Evolutionary conservation across 2,113 vertebrate species (phyloP), one percentile per base, ranked within the genome.

Genomic region (Toxostoma redivivum): DNA sequence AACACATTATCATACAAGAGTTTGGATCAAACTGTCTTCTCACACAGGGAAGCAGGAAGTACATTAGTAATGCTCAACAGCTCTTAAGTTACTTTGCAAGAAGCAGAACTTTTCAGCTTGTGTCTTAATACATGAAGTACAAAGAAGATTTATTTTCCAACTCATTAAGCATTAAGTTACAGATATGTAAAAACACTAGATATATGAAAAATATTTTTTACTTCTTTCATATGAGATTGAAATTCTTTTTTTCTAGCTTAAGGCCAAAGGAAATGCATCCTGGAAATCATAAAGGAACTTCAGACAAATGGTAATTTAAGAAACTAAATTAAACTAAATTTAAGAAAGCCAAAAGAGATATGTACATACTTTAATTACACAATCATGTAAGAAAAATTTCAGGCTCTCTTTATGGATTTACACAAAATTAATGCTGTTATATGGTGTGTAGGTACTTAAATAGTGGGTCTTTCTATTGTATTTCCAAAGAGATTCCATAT

Each of bases 401-500:
- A 83, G 57, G 42, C 24, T 90, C 9, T 30, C 35, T 65, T 16
- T 15, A 76, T 10, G 38, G 22, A 73, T 54, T 85, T 35, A 77
- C 17, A n/a, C 40, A 48, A 70, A 71, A 87, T 18, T 16, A 56
- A 70, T 42, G 13, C 11, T 58, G 18, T 33, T 24, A 37, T 10
- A 20, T 16, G 25, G 31, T 20, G 16, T 42, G 23, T 31, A 53
- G 14, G 6, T 56, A 69, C 14, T 38, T 67, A 51, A 69, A 56
- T 42, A 53, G 2, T 27, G 18, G 7, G 9, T 25, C 19, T 76
- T 51, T 40, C 33, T 56, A 27, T 7, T 2, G 0, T 4, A 7
- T 47, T 45, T 30, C 45, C 42, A 66, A 35, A 87, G 56, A 80
- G 4, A 67, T 8, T 21, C 30, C 14, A 54, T 44, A 70, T 62